Base-by-base conservation (phyloP, 2,888 invertebrate genomes). In the Ectropis crepuscularia region DNA sequence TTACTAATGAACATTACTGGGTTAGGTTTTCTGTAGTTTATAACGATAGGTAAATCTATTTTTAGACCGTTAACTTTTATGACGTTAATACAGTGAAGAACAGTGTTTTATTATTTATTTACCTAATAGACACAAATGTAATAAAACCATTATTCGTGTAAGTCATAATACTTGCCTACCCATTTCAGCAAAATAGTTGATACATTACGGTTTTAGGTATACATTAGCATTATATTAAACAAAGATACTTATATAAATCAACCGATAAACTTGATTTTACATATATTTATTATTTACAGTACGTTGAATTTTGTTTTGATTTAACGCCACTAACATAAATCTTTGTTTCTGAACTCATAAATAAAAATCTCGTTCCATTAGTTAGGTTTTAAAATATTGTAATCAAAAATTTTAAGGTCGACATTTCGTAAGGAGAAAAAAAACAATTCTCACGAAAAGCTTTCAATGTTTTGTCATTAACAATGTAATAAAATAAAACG, bases 401-500 rank as follows among this genome's bases (percentile, higher is more conserved):
- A 66, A 70, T 73, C 67, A 67, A 68, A 57, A 55, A 53, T 65
- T 65, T 64, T 67, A 67, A 72, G 67, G 69, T 68, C 57, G 66
- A 64, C 58, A 65, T 70, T 71, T 61, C 39, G 53, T 58, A 63
- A 62, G 53, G 69, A n/a, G n/a, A 72, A 70, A 66, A 72, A 57
- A 70, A 67, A 70, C 51, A 62, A 68, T 66, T 72, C 72, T 46
- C 66, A 72, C 68, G 68, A 70, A 72, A 73, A 72, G 73, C 72
- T 72, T 73, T 73, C 69, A 72, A 69, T 64, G 53, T 68, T 67
- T 65, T 71, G 67, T 71, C 75, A 73, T 70, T 71, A 69, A 68
- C 68, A 67, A 67, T 63, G 69, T 59, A 70, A 72, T 74, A 74
- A 74, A 74, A 73, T 66, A 71, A 74, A 71, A 74, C 74, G 69